Percentiles rank a stretch among this genome's conserved stretches.
Conservation (phyloP, 2,797 vertebrate genomes). For the Pteronotus mesoamericanus region DNA sequence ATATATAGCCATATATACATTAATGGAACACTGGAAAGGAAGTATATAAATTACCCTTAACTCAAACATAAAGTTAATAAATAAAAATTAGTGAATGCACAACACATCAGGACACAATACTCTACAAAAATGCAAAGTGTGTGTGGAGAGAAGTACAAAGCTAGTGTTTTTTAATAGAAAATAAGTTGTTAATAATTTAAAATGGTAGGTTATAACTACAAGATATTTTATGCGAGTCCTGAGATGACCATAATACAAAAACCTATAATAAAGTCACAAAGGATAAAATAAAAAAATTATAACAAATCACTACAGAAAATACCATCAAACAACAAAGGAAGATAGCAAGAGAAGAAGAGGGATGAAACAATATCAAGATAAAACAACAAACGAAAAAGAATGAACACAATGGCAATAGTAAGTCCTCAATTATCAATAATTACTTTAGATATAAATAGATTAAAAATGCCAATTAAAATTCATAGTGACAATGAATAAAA, state of each 20-base stretch:
- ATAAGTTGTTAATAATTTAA: not conserved
- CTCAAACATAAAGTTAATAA: not conserved
- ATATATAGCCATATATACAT: not conserved
- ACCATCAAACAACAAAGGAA: not conserved
- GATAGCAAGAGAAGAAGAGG: not conserved
- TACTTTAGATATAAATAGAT: no score
- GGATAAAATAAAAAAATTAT: not conserved
- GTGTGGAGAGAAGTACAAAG: not conserved
- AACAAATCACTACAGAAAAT: not conserved
- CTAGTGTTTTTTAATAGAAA: not conserved
- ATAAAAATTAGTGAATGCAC: not conserved
- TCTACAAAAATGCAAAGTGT: not conserved
- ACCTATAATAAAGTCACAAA: not conserved
- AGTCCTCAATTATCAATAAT: not conserved
- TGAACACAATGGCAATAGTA: not conserved
- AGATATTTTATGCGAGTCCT: not conserved
- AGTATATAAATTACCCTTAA: not conserved
- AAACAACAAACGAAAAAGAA: not conserved
- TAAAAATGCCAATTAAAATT: no score
- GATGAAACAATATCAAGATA: not conserved
- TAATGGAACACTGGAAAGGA: not conserved
- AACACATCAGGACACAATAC: not conserved
- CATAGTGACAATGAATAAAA: no score
- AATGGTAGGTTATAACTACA: not conserved
- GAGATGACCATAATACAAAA: not conserved